A percentile compares a stretch with the other conserved stretches of the same genome.
phyloP scores from a whole-genome alignment of 2,113 vertebrate species.

The Asarcornis scutulata region DNA sequence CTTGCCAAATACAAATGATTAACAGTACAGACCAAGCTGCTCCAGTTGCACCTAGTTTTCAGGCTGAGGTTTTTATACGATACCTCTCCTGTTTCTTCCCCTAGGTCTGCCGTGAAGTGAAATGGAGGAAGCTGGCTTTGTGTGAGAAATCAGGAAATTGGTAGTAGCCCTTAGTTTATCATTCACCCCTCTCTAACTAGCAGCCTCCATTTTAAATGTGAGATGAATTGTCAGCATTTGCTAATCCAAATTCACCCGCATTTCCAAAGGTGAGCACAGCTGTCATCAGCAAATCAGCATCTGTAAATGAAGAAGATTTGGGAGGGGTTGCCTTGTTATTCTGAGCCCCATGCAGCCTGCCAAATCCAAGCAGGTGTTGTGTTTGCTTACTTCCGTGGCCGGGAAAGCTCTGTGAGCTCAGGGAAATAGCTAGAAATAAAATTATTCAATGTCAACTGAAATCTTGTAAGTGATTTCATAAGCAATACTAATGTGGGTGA shows the following conservation, averaged over 20 bases:
- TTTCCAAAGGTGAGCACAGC: background rate
- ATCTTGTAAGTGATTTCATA: background rate
- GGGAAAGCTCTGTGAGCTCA: background rate
- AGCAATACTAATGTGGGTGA: background rate
- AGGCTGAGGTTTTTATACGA: background rate
- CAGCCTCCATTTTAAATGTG: constrained; percentile 13
- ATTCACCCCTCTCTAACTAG: background rate
- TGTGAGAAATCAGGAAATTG: background rate
- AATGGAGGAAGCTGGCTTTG: background rate
- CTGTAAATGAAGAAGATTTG: background rate
- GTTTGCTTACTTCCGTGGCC: background rate
- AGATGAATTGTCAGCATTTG: background rate
- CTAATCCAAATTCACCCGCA: background rate
- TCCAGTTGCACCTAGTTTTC: background rate
- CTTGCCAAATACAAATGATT: background rate
- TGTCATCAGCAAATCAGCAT: background rate
- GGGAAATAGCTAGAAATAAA: constrained; percentile 41
- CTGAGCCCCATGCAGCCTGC: background rate
- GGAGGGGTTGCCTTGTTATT: background rate
- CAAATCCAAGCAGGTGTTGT: constrained; percentile 38
- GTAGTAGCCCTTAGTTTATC: constrained; percentile 7
- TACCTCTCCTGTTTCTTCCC: background rate
- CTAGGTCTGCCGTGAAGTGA: background rate
- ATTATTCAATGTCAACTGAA: constrained; percentile 30
- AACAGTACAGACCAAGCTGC: background rate